Percentiles rank a stretch among this genome's conserved stretches.
phyloP scores from a whole-genome alignment of 1,140 invertebrate species.

The Melipona quadrifasciata region DNA sequence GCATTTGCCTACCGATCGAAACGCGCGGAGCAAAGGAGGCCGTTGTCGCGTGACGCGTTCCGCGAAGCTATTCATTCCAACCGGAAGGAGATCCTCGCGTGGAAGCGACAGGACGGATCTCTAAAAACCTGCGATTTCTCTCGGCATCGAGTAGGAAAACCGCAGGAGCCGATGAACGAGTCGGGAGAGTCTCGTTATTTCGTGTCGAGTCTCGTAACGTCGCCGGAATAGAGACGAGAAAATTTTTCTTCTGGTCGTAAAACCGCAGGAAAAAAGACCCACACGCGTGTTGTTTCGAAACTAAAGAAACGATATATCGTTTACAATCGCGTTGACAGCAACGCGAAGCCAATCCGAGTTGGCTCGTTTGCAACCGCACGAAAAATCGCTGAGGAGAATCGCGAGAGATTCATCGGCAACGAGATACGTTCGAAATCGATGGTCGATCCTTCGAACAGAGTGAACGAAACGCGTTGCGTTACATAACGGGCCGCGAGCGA shows the following conservation, averaged over 20 bases:
- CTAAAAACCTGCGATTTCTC: conserved; percentile 7
- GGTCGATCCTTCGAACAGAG: not conserved
- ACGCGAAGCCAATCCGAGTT: not conserved
- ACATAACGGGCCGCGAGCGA: conserved; percentile 40
- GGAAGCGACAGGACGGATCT: too few species aligned
- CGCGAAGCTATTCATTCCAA: conserved; percentile 12
- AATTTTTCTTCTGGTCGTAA: not conserved
- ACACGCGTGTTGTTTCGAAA: not conserved
- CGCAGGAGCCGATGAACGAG: not conserved
- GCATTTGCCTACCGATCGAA: not conserved
- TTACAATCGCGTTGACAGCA: not conserved
- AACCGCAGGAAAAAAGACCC: conserved; percentile 7
- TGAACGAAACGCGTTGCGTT: conserved; percentile 23
- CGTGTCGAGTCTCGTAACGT: not conserved
- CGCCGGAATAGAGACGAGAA: not conserved
- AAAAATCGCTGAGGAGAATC: not conserved
- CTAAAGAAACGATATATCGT: not conserved
- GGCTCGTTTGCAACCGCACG: not conserved
- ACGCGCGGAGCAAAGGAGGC: not conserved
- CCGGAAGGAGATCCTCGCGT: not conserved
- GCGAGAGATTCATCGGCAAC: not conserved
- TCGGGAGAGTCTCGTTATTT: not conserved
- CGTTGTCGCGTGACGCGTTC: conserved; percentile 24
- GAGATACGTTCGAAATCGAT: not conserved
- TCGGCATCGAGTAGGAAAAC: not conserved